Evolutionary conservation across 1,140 invertebrate genomes (phyloP).

Genomic region (Ctenoplectra terminalis): DNA sequence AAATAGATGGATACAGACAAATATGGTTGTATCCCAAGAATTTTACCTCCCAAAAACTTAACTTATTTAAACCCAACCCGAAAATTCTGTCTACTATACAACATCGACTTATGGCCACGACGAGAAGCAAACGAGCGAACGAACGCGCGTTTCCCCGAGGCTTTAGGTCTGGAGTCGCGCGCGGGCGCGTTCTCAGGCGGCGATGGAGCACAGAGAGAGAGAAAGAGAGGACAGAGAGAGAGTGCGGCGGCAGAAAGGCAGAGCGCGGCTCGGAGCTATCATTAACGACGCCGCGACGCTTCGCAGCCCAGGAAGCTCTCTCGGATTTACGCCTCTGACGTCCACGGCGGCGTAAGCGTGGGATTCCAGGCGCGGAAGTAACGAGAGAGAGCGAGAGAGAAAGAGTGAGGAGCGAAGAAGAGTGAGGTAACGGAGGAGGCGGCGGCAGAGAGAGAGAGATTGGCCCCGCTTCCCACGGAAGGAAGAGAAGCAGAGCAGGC

Average conservation of each 20-base stretch:
- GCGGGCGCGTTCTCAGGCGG: conserved; percentile 24
- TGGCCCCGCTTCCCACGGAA: conserved; percentile 67
- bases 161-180: conserved; percentile 13
- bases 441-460: conserved; percentile 21
- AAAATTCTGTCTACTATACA: background rate
- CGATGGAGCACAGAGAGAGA: background rate
- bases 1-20: too few relatives aligned
- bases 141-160: conserved; percentile 25
- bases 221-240: background rate
- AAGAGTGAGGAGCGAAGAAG: background rate
- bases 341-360: conserved; percentile 47
- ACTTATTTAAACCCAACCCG: too few relatives aligned
- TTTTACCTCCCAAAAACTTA: too few relatives aligned
- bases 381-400: conserved; percentile 30
- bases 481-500: conserved; percentile 62
- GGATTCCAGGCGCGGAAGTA: conserved; percentile 59
- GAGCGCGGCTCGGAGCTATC: conserved; percentile 50
- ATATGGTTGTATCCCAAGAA: too few relatives aligned
- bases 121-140: conserved; percentile 30
- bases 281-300: conserved; percentile 57
- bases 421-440: background rate
- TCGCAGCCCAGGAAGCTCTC: conserved; percentile 56
- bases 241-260: conserved; percentile 34
- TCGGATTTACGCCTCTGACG: conserved; percentile 56
- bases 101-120: background rate